Conservation (phyloP, 2,113 vertebrate species). For the Syngnathus scovelli region DNA sequence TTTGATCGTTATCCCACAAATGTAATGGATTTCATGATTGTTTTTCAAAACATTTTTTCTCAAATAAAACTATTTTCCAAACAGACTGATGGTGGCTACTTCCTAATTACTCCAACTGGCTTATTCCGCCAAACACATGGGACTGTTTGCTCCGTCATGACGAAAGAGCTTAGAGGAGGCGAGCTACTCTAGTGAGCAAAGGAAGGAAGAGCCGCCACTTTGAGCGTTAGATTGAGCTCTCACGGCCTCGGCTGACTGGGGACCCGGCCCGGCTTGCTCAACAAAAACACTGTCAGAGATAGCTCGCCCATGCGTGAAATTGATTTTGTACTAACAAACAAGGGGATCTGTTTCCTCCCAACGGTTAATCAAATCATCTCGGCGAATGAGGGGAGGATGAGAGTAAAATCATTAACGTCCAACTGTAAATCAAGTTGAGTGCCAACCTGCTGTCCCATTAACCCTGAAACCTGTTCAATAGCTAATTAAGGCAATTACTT, state of each 20-base stretch:
- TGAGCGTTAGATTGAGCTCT: conserved; percentile 49
- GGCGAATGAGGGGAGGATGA: conserved; percentile 84
- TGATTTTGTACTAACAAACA: conserved; percentile 98
- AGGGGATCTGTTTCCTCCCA: conserved; percentile 80
- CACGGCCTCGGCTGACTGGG: conserved; percentile 54
- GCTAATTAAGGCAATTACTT: conserved; percentile 93
- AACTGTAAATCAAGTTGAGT: conserved; percentile 85
- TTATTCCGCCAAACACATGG: conserved; percentile 42
- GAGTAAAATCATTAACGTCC: conserved; percentile 89
- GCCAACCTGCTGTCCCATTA: conserved; percentile 83
- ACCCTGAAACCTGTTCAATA: conserved; percentile 88
- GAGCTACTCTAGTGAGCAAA: conserved; percentile 14
- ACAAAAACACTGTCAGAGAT: conserved; percentile 75
- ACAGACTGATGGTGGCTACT: conserved; percentile 52
- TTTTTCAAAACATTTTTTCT: conserved; percentile 23
- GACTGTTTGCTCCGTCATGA: conserved; percentile 32
- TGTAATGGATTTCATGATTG: conserved; percentile 23
- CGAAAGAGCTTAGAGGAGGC: conserved; percentile 51
- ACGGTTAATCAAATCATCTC: conserved; percentile 95
- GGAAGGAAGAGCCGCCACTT: conserved; percentile 47
- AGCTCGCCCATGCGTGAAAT: conserved; percentile 92
- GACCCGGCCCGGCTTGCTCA: conserved; percentile 54
- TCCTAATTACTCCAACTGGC: conserved; percentile 48
- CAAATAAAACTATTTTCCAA: conserved; percentile 35
- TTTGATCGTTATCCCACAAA: conserved; percentile 38